These are phyloP conservation scores for Cyclophora punctaria DNA, from an alignment of 2,888 invertebrate genomes.

Conservation along the genomic window DNA sequence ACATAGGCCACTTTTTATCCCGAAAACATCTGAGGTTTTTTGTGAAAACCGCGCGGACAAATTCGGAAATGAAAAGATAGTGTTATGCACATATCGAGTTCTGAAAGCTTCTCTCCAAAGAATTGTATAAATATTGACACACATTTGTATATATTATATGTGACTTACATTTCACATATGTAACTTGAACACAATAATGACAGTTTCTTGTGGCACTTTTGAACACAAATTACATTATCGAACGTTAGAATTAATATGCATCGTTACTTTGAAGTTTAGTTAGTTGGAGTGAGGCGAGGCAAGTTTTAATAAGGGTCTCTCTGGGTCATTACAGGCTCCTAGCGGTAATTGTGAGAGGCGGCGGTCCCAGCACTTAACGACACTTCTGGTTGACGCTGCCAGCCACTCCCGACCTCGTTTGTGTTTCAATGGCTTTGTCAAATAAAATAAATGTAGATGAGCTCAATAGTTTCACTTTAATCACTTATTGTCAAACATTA, in stretches of 20 bases:
- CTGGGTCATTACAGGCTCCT: conserved; percentile 59
- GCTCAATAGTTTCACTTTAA: conserved; percentile 1
- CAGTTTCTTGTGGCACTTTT: conserved; percentile 22
- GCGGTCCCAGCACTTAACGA: conserved; percentile 48
- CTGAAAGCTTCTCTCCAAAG: no score
- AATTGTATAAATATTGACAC: no score
- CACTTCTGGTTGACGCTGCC: conserved; percentile 48
- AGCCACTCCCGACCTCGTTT: conserved; percentile 37
- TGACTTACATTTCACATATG: not conserved
- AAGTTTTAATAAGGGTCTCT: conserved; percentile 68
- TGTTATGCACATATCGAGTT: no score
- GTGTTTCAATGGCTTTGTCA: conserved; percentile 33
- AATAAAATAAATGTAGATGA: conserved; percentile 17
- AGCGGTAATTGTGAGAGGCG: conserved; percentile 58
- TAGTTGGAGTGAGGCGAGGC: conserved; percentile 47
- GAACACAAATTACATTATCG: conserved; percentile 44
- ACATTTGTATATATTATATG: no score
- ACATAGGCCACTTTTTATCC: no score
- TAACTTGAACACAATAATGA: conserved; percentile 8
- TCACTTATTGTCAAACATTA: no score
- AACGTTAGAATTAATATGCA: conserved; percentile 59
- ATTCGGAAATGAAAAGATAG: no score
- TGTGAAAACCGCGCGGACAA: no score
- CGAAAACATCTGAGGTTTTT: no score
- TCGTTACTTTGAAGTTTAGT: conserved; percentile 60